Base-by-base conservation (phyloP, 2,797 vertebrate genomes). In the Tokudaia tokunoshimensis region DNA sequence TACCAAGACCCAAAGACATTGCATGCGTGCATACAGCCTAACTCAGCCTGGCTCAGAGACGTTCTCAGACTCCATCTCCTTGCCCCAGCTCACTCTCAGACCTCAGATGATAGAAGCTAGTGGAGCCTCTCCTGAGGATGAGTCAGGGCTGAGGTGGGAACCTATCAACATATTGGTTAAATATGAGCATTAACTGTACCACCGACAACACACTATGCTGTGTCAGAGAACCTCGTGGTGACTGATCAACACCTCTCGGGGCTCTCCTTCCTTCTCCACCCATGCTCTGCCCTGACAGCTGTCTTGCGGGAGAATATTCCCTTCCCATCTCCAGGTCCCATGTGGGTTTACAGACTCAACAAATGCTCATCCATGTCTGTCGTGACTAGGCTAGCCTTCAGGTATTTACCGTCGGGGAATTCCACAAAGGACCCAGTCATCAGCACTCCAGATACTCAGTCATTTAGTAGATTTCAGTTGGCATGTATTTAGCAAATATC, bases 241-340 rank as follows among this genome's bases (percentile, higher is more conserved):
- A 74, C 79, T 59, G 24, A 92, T 93, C 61, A 86, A 67, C 65
- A 3, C 26, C 47, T 34, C 61, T 34, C 63, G 79, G 44, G 74
- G 59, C 37, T 15, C 94, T 93, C 44, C 92, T 47, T 95, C 96
- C 96, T 24, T 82, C 75, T 97, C 97, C 89, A 15, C 70, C 76
- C 19, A 41, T 85, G 31, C 6, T 95, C 97, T 95, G 72, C 94
- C 79, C 55, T 91, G 78, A 97, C 98, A 97, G 92, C 94, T 84
- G 91, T 97, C 96, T 4, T 98, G 95, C 97, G 90, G 50, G 44
- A 98, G 95, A 97, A 79, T 82, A 86, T 87, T 82, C 70, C 57
- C 89, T 70, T 44, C 3, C 50, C 31, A 47, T 29, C 87, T 19
- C n/a, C 0, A 52, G 50, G 13, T 82, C 59, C 74, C 57, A 52